A percentile compares a stretch with the other conserved stretches of the same genome.
Evolutionary conservation across 2,797 vertebrate genomes (phyloP).

Genomic region (Pseudochaenichthys georgianus): DNA sequence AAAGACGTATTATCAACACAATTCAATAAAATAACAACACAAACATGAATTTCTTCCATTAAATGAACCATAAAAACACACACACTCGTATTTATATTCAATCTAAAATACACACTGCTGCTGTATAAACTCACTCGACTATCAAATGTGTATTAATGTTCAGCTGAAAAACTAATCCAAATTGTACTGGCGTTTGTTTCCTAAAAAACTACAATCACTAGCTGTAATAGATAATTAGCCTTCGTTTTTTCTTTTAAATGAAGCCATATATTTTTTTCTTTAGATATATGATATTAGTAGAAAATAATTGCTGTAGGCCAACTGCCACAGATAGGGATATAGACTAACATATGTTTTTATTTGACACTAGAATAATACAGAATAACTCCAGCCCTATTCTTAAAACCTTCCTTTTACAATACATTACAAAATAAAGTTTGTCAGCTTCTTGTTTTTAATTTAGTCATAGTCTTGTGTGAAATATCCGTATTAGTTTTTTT

Average conservation of each 20-base stretch:
- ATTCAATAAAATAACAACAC: not conserved
- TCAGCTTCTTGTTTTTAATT: too few species aligned
- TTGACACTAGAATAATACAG: not conserved
- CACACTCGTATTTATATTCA: not conserved
- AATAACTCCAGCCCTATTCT: too few species aligned
- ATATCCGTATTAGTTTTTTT: too few species aligned
- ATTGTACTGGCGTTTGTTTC: not conserved
- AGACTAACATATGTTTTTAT: not conserved
- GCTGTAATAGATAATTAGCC: too few species aligned
- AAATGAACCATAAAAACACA: not conserved
- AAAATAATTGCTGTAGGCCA: not conserved
- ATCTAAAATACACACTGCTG: not conserved
- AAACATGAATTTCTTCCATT: not conserved
- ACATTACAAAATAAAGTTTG: too few species aligned
- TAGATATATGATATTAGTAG: not conserved
- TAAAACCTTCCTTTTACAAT: too few species aligned
- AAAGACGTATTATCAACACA: slow-evolving; percentile 13
- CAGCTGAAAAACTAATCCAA: not conserved
- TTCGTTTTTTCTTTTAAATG: too few species aligned
- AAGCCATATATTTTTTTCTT: not conserved
- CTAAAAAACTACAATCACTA: not conserved
- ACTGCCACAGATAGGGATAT: too few species aligned
- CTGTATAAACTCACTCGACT: not conserved
- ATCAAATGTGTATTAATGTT: too few species aligned
- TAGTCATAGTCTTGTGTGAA: too few species aligned